phyloP scores from a whole-genome alignment of 2,113 vertebrate species.

The Strix uralensis region DNA sequence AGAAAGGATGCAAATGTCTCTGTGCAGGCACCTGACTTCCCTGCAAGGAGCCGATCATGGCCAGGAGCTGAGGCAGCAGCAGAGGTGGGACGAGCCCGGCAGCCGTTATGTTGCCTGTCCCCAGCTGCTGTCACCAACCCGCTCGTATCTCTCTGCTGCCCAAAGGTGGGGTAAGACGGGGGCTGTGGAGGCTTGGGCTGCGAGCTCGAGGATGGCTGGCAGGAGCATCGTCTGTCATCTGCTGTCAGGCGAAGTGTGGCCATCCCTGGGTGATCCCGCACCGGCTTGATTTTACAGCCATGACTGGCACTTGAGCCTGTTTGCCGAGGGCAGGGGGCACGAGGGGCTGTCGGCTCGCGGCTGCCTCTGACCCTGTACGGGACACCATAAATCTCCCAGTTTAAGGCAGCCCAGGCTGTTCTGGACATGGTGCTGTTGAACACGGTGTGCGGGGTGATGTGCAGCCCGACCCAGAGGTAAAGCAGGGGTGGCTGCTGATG shows the following conservation, averaged over 20 bases:
- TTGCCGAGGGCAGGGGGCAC: constrained; percentile 46
- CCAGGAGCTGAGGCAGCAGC: background rate
- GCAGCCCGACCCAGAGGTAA: accelerated
- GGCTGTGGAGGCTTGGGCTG: background rate
- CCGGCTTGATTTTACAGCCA: constrained; percentile 16
- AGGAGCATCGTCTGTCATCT: background rate
- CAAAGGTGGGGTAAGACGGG: background rate
- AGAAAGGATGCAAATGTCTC: background rate
- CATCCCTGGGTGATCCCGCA: background rate
- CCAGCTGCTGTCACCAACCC: background rate
- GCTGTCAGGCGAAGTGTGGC: constrained; percentile 20
- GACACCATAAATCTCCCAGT: constrained; percentile 20
- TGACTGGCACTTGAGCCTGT: constrained; percentile 62
- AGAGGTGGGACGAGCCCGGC: background rate
- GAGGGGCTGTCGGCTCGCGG: background rate
- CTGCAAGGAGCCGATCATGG: background rate
- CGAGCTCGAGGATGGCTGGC: background rate
- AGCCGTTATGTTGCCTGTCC: background rate
- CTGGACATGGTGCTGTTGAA: background rate
- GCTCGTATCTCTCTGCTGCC: background rate
- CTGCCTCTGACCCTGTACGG: background rate
- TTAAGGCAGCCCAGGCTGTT: background rate
- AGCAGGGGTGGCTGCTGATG: background rate
- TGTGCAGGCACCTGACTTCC: accelerated
- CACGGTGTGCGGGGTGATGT: accelerated